phyloP scores from a whole-genome alignment of 2,888 invertebrate species.

The Eulithis testata region DNA sequence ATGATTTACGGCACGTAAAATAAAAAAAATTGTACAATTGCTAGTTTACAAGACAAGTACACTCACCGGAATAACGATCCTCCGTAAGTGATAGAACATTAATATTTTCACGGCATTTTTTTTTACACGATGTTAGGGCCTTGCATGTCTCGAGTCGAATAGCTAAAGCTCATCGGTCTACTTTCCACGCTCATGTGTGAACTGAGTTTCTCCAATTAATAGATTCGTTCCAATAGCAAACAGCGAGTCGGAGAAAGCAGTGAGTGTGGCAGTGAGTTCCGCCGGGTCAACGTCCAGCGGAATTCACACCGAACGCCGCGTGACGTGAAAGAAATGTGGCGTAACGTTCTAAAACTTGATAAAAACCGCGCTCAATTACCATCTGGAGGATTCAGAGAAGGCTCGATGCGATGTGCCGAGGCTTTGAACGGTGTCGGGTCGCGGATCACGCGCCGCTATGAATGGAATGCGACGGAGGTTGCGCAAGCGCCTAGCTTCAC shows the following conservation, averaged over 20 bases:
- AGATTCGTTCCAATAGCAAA: conserved; percentile 85
- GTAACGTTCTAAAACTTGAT: conserved; percentile 79
- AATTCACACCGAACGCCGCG: conserved; percentile 70
- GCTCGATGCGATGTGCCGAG: conserved; percentile 34
- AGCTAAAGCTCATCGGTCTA: conserved; percentile 70
- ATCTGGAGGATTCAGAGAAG: conserved; percentile 63
- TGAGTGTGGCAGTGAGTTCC: conserved; percentile 52
- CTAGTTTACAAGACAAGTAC: not conserved
- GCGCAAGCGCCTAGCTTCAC: conserved; percentile 76
- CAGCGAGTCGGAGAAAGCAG: conserved; percentile 80
- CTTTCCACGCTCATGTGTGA: conserved; percentile 83
- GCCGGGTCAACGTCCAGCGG: conserved; percentile 77
- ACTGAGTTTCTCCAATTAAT: conserved; percentile 84
- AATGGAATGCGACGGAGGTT: conserved; percentile 83
- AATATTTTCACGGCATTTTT: conserved; percentile 32
- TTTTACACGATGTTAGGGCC: conserved; percentile 36
- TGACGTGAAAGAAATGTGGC: conserved; percentile 81
- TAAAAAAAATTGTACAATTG: conserved; percentile 1
- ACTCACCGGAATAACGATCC: conserved; percentile 23
- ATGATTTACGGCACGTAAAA: not conserved
- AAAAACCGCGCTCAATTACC: conserved; percentile 70
- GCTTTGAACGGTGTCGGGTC: conserved; percentile 46
- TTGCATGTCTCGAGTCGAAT: conserved; percentile 45
- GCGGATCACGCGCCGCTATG: conserved; percentile 71
- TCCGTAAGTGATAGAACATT: conserved; percentile 26